phyloP scores from a whole-genome alignment of 2,797 vertebrate species.

The Staurois parvus region DNA sequence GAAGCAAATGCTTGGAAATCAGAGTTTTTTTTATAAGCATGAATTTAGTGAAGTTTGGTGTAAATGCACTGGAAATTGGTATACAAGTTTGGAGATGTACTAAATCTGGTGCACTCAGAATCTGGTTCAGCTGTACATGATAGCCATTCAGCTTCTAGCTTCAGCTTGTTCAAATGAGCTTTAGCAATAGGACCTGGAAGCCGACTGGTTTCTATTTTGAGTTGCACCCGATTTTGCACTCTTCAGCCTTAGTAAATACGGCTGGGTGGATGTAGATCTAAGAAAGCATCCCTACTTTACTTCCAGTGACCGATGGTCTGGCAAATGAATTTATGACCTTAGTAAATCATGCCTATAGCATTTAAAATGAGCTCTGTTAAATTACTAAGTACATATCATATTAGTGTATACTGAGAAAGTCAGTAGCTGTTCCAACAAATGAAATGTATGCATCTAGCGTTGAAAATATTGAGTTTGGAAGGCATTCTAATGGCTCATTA shows the following conservation, averaged over 20 bases:
- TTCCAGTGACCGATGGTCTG: not conserved
- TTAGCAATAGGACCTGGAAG: too few relatives aligned
- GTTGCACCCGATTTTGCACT: too few relatives aligned
- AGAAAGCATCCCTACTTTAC: not conserved
- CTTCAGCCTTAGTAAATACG: too few relatives aligned
- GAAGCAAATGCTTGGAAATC: too few relatives aligned
- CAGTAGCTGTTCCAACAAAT: conserved; percentile 12
- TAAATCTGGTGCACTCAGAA: too few relatives aligned
- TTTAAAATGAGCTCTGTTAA: not conserved
- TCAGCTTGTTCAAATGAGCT: too few relatives aligned
- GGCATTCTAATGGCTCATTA: conserved; percentile 52
- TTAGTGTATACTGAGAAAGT: not conserved
- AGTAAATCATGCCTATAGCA: not conserved
- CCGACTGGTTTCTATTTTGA: too few relatives aligned
- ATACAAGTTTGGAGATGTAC: too few relatives aligned
- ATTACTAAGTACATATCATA: not conserved
- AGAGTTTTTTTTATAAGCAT: too few relatives aligned
- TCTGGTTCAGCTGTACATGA: too few relatives aligned
- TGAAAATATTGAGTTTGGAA: conserved; percentile 18
- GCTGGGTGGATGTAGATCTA: not conserved
- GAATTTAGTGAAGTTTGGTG: not conserved
- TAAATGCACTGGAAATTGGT: not conserved
- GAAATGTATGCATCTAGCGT: conserved; percentile 14
- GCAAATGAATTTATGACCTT: not conserved
- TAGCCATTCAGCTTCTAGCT: too few relatives aligned